phyloP scores from a whole-genome alignment of 2,113 vertebrate genomes.

The Gyps fulvus region DNA sequence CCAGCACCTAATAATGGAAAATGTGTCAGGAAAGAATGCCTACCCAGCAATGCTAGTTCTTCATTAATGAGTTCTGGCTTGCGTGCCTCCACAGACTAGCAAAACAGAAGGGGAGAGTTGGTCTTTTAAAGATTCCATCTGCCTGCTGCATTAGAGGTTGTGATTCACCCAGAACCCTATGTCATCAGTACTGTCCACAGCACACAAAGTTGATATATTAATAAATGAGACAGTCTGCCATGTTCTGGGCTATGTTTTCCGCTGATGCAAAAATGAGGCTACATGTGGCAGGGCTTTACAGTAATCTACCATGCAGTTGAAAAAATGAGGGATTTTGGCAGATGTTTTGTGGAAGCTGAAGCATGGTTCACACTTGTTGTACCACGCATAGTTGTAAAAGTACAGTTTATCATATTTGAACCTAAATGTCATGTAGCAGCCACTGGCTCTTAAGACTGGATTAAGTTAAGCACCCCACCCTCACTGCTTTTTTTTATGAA shows the following conservation, averaged over 20 bases:
- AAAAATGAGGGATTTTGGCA: background rate
- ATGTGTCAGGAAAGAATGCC: background rate
- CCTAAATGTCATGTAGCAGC: background rate
- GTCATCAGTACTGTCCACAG: background rate
- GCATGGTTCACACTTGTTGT: background rate
- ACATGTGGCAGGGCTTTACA: background rate
- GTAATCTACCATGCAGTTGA: background rate
- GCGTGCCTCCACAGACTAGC: background rate
- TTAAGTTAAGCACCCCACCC: background rate
- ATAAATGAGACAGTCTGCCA: background rate
- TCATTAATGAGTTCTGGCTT: background rate
- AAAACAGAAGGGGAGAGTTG: background rate
- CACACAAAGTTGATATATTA: background rate
- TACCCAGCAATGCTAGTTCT: background rate
- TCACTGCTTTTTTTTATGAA: background rate
- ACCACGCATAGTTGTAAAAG: background rate
- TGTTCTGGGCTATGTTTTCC: background rate
- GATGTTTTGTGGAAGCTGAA: background rate
- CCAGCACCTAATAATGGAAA: background rate
- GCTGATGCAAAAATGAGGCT: background rate
- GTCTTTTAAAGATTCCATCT: background rate
- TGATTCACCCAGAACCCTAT: background rate
- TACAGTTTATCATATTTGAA: background rate
- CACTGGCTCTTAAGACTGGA: background rate
- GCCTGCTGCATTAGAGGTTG: background rate